A percentile compares a stretch with the other conserved stretches of the same genome.
Evolutionary conservation across 1,140 invertebrate genomes (phyloP).

Genomic region (Papilio aristodemus): DNA sequence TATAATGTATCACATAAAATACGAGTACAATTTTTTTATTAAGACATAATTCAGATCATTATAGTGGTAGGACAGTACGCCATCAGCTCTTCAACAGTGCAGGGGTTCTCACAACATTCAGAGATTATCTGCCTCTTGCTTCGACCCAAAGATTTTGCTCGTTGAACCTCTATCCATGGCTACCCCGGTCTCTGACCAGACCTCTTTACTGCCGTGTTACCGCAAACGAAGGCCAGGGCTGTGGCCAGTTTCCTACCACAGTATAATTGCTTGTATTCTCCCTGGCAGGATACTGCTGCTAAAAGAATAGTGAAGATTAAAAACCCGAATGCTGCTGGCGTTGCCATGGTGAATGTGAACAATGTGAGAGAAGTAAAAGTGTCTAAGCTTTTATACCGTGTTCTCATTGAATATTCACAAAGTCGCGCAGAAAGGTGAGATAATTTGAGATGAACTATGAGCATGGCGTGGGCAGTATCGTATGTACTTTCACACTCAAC

Average conservation of each 20-base stretch:
- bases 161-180: conserved; percentile 35
- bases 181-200: conserved; percentile 18
- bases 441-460: background rate
- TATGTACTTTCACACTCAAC: background rate
- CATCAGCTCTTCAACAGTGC: conserved; percentile 35
- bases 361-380: background rate
- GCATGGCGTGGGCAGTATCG: background rate
- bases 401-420: conserved; percentile 7
- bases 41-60: background rate
- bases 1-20: conserved; percentile 17
- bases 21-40: background rate
- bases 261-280: conserved; percentile 35
- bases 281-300: conserved; percentile 26
- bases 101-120: conserved; percentile 44
- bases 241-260: conserved; percentile 41
- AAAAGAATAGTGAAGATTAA: conserved; percentile 32
- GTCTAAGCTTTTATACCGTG: background rate
- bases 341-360: conserved; percentile 17
- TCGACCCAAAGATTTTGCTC: conserved; percentile 35
- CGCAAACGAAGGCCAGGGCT: conserved; percentile 39
- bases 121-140: conserved; percentile 42
- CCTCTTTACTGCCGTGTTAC: conserved; percentile 30
- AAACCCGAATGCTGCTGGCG: conserved; percentile 31
- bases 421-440: background rate
- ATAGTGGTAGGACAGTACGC: conserved; percentile 34